Evolutionary conservation across 1,140 invertebrate genomes (phyloP), one percentile per base, ranked within the genome.

Genomic region (Sitobion miscanthi): DNA sequence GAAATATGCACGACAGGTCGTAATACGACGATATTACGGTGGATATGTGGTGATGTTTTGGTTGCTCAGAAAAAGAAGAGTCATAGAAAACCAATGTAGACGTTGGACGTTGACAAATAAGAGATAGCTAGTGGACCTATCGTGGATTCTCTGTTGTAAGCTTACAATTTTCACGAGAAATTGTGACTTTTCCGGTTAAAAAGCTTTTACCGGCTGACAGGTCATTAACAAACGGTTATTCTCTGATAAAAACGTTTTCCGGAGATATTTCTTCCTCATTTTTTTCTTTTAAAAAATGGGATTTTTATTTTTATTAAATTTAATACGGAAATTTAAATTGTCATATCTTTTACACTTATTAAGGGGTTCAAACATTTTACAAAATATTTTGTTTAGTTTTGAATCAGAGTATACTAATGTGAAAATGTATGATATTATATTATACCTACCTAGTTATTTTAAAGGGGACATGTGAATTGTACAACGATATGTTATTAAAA

Each of bases 131-230:
- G 86, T 87, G 45, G 23, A 77, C 23, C 82, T 85, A 85, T 45
- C 23, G 0, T 3, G 38, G 23, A 8, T 85, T 85, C 23, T 45
- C 1, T 85, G 4, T 6, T n/a, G n/a, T 20, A 77, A n/a, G 62
- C 23, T 45, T 23, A 85, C 83, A 45, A 85, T 85, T 85, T 85
- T 30, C 83, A 47, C 42, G 3, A 89, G 49, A 4, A 57, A 89
- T 38, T 38, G 42, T 45, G 57, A 45, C 35, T 54, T 62, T 62
- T 35, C 42, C 62, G 90, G 62, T 47, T 91, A 25, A 91, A 91
- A 77, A 91, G 90, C 90, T 91, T 91, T 91, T 91, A 91, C 90
- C 42, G 90, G 62, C n/a, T 77, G 90, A 91, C 90, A 69, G 90
- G 90, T 77, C 42, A 77, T 91, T 91, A 91, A n/a, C 23, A 45